Base-by-base conservation (phyloP, 2,797 vertebrate species). In the Lepilemur ruficaudatus region DNA sequence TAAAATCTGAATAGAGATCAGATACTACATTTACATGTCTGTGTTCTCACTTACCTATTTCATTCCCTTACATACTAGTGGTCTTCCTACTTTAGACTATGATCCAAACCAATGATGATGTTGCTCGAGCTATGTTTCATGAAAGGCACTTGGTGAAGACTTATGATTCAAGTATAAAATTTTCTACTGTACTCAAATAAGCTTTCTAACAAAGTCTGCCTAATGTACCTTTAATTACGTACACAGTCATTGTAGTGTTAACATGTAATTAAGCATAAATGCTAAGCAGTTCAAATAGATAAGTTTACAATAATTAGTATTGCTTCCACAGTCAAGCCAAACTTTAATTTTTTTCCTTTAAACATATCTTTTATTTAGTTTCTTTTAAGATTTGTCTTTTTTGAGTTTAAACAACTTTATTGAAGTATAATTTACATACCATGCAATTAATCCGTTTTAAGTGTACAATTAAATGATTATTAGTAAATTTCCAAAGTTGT, bases 151-250 rank as follows among this genome's bases (percentile, higher is more conserved):
- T 30, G 73, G 4, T 35, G 57, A 90, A 95, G 63, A 95, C 48
- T 59, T 25, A 94, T 94, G 20, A 70, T 61, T 67, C 43, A 90
- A 94, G 46, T 75, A 65, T 30, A 50, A 70, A 95, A 75, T 96
- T 92, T 96, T 97, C 43, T 61, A 6, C 83, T 95, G 84, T 87
- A 86, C 38, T 89, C 38, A 84, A 96, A 92, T 85, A 93, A 75
- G 28, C 82, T 94, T 96, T 96, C 75, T 65, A 94, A 70, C 61
- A 95, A 94, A 83, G 92, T 96, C 73, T 89, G 73, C 96, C 88
- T 41, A 61, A 95, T 93, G 28, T 5, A 81, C 48, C 86, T 67
- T 87, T 96, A 95, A 95, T 96, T 97, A 97, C 69, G 13, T 81
- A 46, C 48, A 55, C 90, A 96, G 63, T 84, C 43, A 93, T 88